Conservation (phyloP, 2,113 vertebrate genomes). For the Laterallus jamaicensis region DNA sequence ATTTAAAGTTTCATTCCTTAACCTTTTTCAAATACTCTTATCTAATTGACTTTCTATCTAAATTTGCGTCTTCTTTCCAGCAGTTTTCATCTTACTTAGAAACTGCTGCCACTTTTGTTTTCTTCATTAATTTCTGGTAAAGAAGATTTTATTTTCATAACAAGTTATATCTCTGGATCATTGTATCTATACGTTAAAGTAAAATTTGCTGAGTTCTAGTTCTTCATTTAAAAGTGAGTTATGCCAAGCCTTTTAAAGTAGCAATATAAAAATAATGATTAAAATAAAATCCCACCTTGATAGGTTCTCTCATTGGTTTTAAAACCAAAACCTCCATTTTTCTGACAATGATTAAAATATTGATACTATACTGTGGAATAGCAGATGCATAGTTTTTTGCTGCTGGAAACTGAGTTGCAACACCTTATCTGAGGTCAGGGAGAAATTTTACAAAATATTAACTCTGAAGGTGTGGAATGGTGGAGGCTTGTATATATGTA, state of each 20-base stretch:
- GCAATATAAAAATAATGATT: neutral
- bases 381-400: neutral
- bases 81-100: neutral
- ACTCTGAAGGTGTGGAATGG: neutral
- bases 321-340: neutral
- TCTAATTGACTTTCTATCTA: neutral
- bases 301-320: neutral
- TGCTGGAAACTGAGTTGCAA: neutral
- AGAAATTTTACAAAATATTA: neutral
- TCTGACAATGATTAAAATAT: neutral
- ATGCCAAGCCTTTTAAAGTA: accelerated
- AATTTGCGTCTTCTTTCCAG: neutral
- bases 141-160: neutral
- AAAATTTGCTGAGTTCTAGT: neutral
- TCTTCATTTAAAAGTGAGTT: neutral
- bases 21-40: neutral
- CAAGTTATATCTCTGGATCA: neutral
- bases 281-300: no score
- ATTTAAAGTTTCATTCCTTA: neutral
- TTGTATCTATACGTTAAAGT: neutral
- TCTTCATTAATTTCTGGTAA: neutral
- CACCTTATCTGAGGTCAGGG: neutral
- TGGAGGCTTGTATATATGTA: neutral
- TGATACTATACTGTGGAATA: neutral
- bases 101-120: neutral